phyloP scores from a whole-genome alignment of 2,888 invertebrate species.

The Andrena flavipes region DNA sequence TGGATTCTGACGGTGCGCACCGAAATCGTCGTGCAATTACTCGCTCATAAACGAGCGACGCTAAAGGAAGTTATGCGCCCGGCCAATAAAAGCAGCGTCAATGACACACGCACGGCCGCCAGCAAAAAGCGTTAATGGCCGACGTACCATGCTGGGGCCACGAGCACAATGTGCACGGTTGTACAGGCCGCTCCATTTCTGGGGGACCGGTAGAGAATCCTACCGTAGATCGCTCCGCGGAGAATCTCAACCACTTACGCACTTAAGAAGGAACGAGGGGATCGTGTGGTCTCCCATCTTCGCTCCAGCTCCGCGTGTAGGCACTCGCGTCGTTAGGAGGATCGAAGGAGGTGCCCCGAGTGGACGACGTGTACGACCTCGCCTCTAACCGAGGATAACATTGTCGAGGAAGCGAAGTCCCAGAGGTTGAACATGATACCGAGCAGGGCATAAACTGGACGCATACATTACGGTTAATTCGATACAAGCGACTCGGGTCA shows the following conservation, averaged over 20 bases:
- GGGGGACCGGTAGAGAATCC: not conserved
- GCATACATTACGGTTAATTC: not conserved
- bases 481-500: not conserved
- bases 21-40: constrained; percentile 79
- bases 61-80: constrained; percentile 72
- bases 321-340: no score
- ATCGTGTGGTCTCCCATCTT: no score
- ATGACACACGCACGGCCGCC: constrained; percentile 74
- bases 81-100: constrained; percentile 75
- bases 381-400: not conserved
- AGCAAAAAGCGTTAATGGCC: constrained; percentile 71
- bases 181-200: constrained; percentile 52
- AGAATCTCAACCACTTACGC: no score
- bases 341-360: no score
- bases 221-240: no score
- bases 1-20: constrained; percentile 45
- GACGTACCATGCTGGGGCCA: constrained; percentile 52
- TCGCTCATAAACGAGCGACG: constrained; percentile 77
- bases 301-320: no score
- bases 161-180: constrained; percentile 61
- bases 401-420: not conserved
- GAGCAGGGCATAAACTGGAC: not conserved
- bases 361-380: not conserved
- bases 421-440: not conserved
- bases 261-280: no score